Conservation (phyloP, 2,113 vertebrate species). For the Morone chrysops region DNA sequence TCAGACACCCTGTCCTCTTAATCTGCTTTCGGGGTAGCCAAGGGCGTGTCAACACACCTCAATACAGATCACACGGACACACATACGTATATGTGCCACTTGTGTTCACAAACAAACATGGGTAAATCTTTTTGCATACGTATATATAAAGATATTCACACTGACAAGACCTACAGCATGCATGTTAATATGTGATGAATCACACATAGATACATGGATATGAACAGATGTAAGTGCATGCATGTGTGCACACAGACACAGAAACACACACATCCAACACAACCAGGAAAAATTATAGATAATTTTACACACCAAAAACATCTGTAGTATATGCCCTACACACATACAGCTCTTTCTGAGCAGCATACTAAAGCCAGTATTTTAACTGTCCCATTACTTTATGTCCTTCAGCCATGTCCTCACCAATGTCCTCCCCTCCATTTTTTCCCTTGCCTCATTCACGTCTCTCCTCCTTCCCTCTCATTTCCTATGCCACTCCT, state of each 20-base stretch:
- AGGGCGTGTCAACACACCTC: slow-evolving; percentile 40
- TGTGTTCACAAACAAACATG: neutral
- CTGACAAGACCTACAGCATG: neutral
- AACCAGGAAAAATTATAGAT: neutral
- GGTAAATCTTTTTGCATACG: neutral
- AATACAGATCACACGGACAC: slow-evolving; percentile 27
- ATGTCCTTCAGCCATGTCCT: slow-evolving; percentile 49
- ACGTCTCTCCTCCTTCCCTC: too few species aligned
- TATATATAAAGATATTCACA: neutral
- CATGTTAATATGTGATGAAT: neutral
- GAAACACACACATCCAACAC: neutral
- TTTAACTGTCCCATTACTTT: slow-evolving; percentile 38
- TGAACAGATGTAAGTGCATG: neutral
- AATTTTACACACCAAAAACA: neutral
- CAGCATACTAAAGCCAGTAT: slow-evolving; percentile 45
- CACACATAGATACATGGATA: neutral
- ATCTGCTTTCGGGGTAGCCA: slow-evolving; percentile 60
- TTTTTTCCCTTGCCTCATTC: neutral
- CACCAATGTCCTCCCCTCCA: slow-evolving; percentile 3
- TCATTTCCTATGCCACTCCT: too few species aligned
- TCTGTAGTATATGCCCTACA: neutral
- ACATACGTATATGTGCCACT: neutral
- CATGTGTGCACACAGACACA: neutral
- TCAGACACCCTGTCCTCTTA: slow-evolving; percentile 57
- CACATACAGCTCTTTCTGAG: slow-evolving; percentile 33